Percentiles rank a stretch among this genome's conserved stretches.
These are phyloP conservation scores for Sebastes paucispinis DNA, from an alignment of 2,797 vertebrate genomes.

Conservation along the genomic window DNA sequence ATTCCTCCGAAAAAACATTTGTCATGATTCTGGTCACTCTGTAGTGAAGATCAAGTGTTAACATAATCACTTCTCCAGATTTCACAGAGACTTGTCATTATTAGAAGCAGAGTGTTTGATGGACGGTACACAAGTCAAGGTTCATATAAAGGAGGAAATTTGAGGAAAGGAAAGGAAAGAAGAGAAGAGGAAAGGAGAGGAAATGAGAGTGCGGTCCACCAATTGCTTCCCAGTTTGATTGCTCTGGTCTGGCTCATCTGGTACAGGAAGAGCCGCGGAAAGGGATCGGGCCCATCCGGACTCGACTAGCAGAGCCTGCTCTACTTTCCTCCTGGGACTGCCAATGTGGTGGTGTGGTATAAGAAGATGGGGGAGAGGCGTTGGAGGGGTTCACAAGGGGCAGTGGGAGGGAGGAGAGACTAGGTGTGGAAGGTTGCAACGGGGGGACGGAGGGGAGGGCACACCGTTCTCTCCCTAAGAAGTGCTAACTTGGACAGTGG, in stretches of 20 bases:
- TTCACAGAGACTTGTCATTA: conserved; percentile 47
- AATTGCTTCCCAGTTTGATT: conserved; percentile 56
- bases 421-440: conserved; percentile 60
- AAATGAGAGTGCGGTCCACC: conserved; percentile 14
- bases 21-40: conserved; percentile 69
- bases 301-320: conserved; percentile 56
- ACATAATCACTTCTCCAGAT: conserved; percentile 73
- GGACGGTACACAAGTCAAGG: conserved; percentile 17
- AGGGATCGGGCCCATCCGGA: conserved; percentile 29
- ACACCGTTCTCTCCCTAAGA: conserved; percentile 89
- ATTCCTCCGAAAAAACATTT: conserved; percentile 70
- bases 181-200: not conserved
- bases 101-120: conserved; percentile 39
- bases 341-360: conserved; percentile 45
- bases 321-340: conserved; percentile 48
- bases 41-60: conserved; percentile 68
- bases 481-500: conserved; percentile 97
- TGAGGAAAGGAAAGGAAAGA: not conserved
- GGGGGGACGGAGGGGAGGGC: conserved; percentile 49
- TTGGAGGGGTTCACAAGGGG: conserved; percentile 53
- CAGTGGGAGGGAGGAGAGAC: conserved; percentile 43
- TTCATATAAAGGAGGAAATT: not conserved
- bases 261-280: conserved; percentile 36
- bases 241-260: conserved; percentile 65
- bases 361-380: conserved; percentile 30